Base-by-base conservation (phyloP, 2,888 invertebrate species). In the Eupithecia exiguata region DNA sequence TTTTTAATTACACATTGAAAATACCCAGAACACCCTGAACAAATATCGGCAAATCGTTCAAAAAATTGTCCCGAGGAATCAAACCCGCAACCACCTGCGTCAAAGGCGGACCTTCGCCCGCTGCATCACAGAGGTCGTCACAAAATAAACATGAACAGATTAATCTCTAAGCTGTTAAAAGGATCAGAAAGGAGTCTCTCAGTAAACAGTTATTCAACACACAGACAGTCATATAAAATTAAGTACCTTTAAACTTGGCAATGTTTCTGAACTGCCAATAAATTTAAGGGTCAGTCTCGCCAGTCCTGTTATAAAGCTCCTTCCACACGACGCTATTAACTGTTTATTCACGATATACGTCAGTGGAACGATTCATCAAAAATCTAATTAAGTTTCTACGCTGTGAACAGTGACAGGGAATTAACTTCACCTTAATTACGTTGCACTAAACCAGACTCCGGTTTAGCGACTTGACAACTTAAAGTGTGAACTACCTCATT, bases 381-480 rank as follows among this genome's bases (percentile, higher is more conserved):
- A 91, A 90, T 84, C 84, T 89, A 91, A 91, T 91, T 90, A 91
- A 90, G 86, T 88, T 79, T 75, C 85, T 82, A 78, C 83, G 83
- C 84, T 83, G 86, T 84, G 85, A 82, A 86, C 86, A 86, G 88
- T 89, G 92, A 91, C 92, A 87, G 88, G 84, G 89, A 92, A 92
- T 92, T 93, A 92, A 92, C 87, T 89, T 89, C 87, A 87, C 87
- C 86, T 91, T 93, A 92, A 92, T 92, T 92, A 92, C 87, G 82
- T 77, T 79, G 85, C 86, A 84, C 84, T 87, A 86, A 74, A 68
- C 65, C 63, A 71, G 72, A 87, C 80, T 81, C 86, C 84, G 82
- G 83, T 86, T 86, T 82, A 85, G 81, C 82, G 67, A 69, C 72
- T 72, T 72, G 72, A 80, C 71, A 71, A 76, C 70, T 70, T 46